A percentile compares a stretch with the other conserved stretches of the same genome.
Evolutionary conservation across 1,140 invertebrate species (phyloP).

Genomic region (Achroia grisella): DNA sequence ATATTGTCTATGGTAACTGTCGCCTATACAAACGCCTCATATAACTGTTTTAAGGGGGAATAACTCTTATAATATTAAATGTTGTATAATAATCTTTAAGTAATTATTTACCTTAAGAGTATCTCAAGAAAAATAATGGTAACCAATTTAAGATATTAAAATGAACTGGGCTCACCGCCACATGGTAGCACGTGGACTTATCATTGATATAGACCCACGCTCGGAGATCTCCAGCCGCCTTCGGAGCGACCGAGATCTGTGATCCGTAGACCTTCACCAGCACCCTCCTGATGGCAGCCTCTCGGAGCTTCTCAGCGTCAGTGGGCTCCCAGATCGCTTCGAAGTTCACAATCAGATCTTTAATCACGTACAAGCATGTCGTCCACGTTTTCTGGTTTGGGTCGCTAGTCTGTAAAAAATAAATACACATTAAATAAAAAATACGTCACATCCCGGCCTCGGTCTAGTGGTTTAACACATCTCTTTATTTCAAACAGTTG

Average conservation of each 20-base stretch:
- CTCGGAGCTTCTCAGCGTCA: conserved; percentile 74
- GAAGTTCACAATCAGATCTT: conserved; percentile 78
- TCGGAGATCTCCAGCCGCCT: conserved; percentile 84
- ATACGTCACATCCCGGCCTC: too few relatives aligned
- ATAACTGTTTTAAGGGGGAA: too few relatives aligned
- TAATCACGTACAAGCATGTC: conserved; percentile 76
- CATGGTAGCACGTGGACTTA: conserved; percentile 74
- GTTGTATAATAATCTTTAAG: too few relatives aligned
- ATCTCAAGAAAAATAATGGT: too few relatives aligned
- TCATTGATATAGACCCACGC: conserved; percentile 84
- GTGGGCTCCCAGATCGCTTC: conserved; percentile 73
- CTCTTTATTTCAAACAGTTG: too few relatives aligned
- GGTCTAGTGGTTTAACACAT: too few relatives aligned
- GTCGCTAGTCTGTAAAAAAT: conserved; percentile 39
- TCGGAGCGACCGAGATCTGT: conserved; percentile 71
- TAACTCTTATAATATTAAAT: too few relatives aligned
- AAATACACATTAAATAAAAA: not conserved
- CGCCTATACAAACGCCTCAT: too few relatives aligned
- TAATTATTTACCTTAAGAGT: too few relatives aligned
- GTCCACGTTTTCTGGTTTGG: conserved; percentile 74
- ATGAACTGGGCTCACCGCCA: conserved; percentile 72
- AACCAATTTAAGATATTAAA: too few relatives aligned
- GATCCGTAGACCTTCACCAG: conserved; percentile 80
- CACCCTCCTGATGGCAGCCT: conserved; percentile 81
- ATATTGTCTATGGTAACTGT: too few relatives aligned